phyloP scores from a whole-genome alignment of 1,140 invertebrate species.

The Drosophila bocqueti region DNA sequence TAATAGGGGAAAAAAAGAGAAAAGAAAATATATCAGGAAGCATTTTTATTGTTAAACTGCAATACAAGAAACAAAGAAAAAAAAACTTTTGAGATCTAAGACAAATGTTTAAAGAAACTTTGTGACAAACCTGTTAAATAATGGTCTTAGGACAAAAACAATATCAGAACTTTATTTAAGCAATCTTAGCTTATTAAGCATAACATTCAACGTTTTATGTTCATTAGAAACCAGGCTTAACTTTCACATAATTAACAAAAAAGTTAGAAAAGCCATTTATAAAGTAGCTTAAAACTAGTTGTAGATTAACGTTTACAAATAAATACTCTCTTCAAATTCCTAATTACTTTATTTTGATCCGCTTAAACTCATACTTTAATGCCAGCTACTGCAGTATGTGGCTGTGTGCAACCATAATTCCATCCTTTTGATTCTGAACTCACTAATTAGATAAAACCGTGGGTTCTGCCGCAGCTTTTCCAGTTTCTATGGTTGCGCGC shows the following conservation, averaged over 20 bases:
- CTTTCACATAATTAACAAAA: not conserved
- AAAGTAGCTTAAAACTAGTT: not conserved
- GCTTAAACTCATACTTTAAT: conserved; percentile 3
- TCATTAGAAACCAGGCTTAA: not conserved
- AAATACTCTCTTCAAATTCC: not conserved
- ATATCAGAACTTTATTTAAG: not conserved
- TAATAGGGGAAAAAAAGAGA: not conserved
- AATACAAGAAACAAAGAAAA: not conserved
- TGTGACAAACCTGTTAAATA: not conserved
- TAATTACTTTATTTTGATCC: conserved; percentile 2
- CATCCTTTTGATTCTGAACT: conserved; percentile 30
- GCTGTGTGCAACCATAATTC: conserved; percentile 31
- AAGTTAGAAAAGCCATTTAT: not conserved
- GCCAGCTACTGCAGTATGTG: conserved; percentile 1
- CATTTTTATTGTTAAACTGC: conserved; percentile 7
- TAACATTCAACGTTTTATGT: not conserved
- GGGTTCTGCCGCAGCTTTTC: conserved; percentile 9
- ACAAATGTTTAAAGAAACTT: not conserved
- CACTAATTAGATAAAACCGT: conserved; percentile 46
- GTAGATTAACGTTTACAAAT: not conserved
- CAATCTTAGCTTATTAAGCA: not conserved
- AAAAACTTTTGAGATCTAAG: no score
- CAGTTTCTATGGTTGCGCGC: conserved; percentile 43
- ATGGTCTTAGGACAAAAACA: not conserved
- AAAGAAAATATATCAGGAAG: not conserved